Evolutionary conservation across 2,888 invertebrate genomes (phyloP), one percentile per base, ranked within the genome.

Genomic region (Zaprionus bogoriensis): DNA sequence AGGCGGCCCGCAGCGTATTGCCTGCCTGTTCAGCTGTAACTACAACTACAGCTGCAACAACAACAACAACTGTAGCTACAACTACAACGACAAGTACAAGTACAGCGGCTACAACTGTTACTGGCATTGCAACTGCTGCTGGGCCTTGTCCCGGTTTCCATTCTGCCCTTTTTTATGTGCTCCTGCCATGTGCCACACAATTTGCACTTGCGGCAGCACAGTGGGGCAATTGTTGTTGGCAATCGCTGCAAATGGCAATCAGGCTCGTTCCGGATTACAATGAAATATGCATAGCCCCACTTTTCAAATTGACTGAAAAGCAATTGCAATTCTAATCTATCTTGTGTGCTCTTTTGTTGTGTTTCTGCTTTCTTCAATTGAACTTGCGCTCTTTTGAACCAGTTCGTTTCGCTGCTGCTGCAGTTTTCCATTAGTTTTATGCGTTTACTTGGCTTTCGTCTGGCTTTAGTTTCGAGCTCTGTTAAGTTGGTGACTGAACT

Each of bases 1-100:
- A 73, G 81, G 76, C 76, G 58, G 53, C 70, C 64, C 44, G 63
- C 54, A 51, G 70, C 67, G 67, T n/a, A n/a, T n/a, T n/a, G n/a
- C 7, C 67, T 59, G 67, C 57, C 67, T 36, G 44, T 45, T 30
- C 51, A 53, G 50, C 51, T 46, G 66, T 38, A 69, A 62, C 39
- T 60, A 59, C 39, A 45, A 25, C 22, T 14, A 50, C 41, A 62
- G 39, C 28, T 45, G 44, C 10, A 30, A 32, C 10, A n/a, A 9
- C 45, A 46, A 38, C 53, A 4, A 19, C 38, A 47, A 47, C 42
- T 22, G 53, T 25, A 51, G 53, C 20, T 22, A 54, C 28, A 51
- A 57, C 20, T 46, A 52, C 50, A 45, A 41, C 20, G 0, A 48
- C 27, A 51, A 22, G 28, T 10, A 9, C 7, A 45, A 32, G 20